A percentile compares a stretch with the other conserved stretches of the same genome.
Evolutionary conservation across 1,140 invertebrate species (phyloP).

Genomic region (Apolygus lucorum): DNA sequence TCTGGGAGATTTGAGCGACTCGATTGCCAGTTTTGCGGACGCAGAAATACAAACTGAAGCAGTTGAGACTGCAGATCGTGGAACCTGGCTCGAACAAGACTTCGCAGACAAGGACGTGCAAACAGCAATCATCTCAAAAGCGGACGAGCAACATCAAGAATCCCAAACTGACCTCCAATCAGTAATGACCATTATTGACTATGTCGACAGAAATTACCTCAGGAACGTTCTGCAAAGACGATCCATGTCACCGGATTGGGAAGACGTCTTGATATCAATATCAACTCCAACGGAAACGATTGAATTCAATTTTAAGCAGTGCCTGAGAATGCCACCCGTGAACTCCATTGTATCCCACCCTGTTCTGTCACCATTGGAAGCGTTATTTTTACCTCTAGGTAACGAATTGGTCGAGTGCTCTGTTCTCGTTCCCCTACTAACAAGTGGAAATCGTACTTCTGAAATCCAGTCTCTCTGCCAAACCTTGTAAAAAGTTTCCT

Average conservation of each 20-base stretch:
- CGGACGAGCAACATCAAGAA: too few relatives aligned
- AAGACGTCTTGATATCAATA: too few relatives aligned
- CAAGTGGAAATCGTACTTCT: constrained; percentile 18
- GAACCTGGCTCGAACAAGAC: constrained; percentile 4
- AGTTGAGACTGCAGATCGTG: not conserved
- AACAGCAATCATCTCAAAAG: too few relatives aligned
- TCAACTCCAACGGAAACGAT: not conserved
- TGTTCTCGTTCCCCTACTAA: not conserved
- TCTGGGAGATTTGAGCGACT: not conserved
- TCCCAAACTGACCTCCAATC: too few relatives aligned
- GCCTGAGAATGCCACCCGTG: constrained; percentile 6
- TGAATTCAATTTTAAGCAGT: not conserved
- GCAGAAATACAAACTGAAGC: not conserved
- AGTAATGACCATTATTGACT: too few relatives aligned
- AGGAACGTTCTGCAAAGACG: too few relatives aligned
- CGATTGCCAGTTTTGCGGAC: too few relatives aligned
- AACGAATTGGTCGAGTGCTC: constrained; percentile 8
- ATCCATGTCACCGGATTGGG: too few relatives aligned
- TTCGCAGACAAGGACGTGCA: not conserved
- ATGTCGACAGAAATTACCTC: too few relatives aligned
- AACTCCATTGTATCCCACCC: constrained; percentile 30
- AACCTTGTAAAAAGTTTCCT: too few relatives aligned
- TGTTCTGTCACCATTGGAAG: constrained; percentile 37
- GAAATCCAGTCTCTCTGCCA: too few relatives aligned
- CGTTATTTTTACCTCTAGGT: constrained; percentile 37